Base-by-base conservation (phyloP, 2,888 invertebrate genomes). In the Dryocosmus kuriphilus region DNA sequence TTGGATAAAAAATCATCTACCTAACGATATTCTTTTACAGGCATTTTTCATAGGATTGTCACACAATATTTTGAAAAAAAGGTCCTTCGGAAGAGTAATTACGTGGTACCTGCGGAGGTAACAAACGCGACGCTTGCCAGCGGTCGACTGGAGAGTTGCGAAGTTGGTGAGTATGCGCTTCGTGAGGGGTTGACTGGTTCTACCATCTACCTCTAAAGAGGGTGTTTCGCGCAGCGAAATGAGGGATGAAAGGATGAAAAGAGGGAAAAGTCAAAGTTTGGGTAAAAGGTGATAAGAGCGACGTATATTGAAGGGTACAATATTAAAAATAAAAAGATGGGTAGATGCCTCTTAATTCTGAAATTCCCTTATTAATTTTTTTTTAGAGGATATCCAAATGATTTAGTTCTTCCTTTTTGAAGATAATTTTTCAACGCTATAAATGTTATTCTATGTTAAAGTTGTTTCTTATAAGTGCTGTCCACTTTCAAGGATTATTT, bases 81-180 rank as follows among this genome's bases (percentile, higher is more conserved):
- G 4, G 5, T 24, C 24, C 24, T 24, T 57, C 22, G 57, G 57
- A 57, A 14, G 24, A 57, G 27, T 67, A 67, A 67, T 67, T 41
- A 24, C 46, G 51, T 30, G 67, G 46, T 78, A 74, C 74, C 30
- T 76, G 74, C 74, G 46, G 76, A 78, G 75, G 80, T 78, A 76
- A 78, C 78, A 80, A 80, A 78, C 80, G 73, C 78, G 76, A 78
- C 78, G 80, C 80, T 77, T 78, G 78, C 78, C 76, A 77, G 77
- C 78, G 77, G 60, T 78, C 73, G 77, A 78, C 80, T 80, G 80
- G 73, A 78, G 78, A 77, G 78, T 73, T 65, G 78, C 78, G 38
- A 78, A 80, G 67, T 78, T 80, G 46, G 35, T 46, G 78, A 77
- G 80, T 67, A 67, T 78, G 78, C 80, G 78, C 80, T 46, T 80